Evolutionary conservation across 1,140 invertebrate species (phyloP).

Genomic region (Triops cancriformis): DNA sequence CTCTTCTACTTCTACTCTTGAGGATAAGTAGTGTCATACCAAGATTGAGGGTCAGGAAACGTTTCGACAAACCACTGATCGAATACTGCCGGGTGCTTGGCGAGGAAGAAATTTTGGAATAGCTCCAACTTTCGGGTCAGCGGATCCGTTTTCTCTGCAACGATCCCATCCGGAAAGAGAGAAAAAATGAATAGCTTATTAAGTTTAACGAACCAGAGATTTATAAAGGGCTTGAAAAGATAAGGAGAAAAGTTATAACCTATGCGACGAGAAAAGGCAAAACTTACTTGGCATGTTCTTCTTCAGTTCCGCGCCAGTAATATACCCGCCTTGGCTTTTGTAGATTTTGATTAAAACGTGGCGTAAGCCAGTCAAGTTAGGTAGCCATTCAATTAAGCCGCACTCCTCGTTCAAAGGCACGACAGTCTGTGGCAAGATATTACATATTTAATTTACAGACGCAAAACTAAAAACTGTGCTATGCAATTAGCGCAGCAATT

Average conservation of each 20-base stretch:
- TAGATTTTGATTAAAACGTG: constrained; percentile 60
- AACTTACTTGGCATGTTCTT: constrained; percentile 44
- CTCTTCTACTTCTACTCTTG: neutral
- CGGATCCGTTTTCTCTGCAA: constrained; percentile 47
- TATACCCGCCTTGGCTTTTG: constrained; percentile 52
- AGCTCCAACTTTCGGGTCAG: constrained; percentile 61
- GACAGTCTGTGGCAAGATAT: constrained; percentile 49
- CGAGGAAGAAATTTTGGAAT: constrained; percentile 55
- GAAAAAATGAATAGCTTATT: constrained; percentile 19
- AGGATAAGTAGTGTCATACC: constrained; percentile 45
- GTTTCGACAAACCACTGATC: constrained; percentile 80
- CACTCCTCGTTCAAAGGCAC: constrained; percentile 89
- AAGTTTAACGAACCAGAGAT: constrained; percentile 15
- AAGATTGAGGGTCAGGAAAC: constrained; percentile 81
- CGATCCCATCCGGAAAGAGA: constrained; percentile 23
- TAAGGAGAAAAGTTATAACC: too few species aligned
- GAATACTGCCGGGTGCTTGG: constrained; percentile 73
- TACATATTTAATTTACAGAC: constrained; percentile 11
- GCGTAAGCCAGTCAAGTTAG: constrained; percentile 71
- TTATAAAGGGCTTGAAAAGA: neutral
- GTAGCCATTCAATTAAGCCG: constrained; percentile 92
- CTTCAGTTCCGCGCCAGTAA: constrained; percentile 49
- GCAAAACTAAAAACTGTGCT: neutral
- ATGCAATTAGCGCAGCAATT: neutral
- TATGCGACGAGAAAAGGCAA: neutral